phyloP scores from a whole-genome alignment of 2,888 invertebrate species.

The Anoplius nigerrimus region DNA sequence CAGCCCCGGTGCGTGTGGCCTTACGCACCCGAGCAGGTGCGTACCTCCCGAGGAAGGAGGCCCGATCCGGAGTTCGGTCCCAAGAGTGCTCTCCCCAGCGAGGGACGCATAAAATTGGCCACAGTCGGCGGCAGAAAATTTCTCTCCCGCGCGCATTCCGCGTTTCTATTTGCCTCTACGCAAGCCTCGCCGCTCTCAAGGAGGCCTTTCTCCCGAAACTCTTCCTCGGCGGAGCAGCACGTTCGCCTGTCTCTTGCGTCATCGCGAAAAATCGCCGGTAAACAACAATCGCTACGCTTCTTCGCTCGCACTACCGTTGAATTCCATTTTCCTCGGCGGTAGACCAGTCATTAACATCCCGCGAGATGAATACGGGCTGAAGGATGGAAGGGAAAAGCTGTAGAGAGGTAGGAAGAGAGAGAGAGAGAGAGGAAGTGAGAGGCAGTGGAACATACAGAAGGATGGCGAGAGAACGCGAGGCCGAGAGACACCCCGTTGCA shows the following conservation, averaged over 20 bases:
- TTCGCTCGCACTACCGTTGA: background rate
- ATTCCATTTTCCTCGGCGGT: background rate
- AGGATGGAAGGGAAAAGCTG: background rate
- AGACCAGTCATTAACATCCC: too few relatives aligned
- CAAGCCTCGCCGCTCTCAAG: background rate
- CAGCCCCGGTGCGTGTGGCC: constrained; percentile 21
- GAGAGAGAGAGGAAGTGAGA: background rate
- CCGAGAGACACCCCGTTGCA: constrained; percentile 28
- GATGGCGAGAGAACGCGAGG: background rate
- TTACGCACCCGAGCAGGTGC: background rate
- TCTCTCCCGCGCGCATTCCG: too few relatives aligned
- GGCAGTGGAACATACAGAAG: too few relatives aligned
- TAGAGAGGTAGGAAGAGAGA: background rate
- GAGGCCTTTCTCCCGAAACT: background rate
- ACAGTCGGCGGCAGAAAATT: too few relatives aligned
- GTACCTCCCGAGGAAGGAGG: background rate
- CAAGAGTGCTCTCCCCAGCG: too few relatives aligned
- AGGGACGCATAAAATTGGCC: too few relatives aligned
- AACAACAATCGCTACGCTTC: background rate
- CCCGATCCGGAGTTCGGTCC: background rate
- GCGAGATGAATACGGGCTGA: too few relatives aligned
- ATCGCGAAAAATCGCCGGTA: too few relatives aligned
- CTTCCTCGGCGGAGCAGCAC: background rate
- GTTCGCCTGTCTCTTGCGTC: too few relatives aligned
- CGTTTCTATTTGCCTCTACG: background rate